These are phyloP conservation scores for Pseudomugil gertrudae DNA, from an alignment of 2,797 vertebrate genomes.

Conservation along the genomic window DNA sequence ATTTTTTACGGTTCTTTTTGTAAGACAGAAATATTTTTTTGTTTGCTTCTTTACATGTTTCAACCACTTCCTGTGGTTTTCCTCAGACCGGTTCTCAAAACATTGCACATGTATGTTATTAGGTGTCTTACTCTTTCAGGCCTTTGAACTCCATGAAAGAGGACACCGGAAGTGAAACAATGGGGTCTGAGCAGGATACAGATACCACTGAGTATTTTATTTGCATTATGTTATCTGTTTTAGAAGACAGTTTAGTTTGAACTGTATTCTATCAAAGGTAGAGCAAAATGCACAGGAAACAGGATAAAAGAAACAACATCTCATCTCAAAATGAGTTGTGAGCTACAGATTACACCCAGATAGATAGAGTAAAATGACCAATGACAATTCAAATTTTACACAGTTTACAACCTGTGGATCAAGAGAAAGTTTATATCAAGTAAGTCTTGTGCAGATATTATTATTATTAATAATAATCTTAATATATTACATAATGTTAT, in stretches of 20 bases:
- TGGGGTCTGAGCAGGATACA: constrained; percentile 48
- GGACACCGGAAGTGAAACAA: constrained; percentile 59
- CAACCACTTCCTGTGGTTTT: too few species aligned
- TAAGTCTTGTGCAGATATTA: constrained; percentile 13
- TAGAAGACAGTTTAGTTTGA: constrained; percentile 6
- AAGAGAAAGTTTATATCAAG: constrained; percentile 2
- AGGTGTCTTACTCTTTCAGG: constrained; percentile 29
- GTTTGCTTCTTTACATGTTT: too few species aligned
- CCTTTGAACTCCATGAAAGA: constrained; percentile 51
- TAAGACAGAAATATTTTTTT: too few species aligned
- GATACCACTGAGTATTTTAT: constrained; percentile 44
- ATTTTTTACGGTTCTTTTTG: too few species aligned
- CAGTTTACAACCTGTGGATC: too few species aligned
- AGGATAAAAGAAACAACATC: constrained; percentile 5
- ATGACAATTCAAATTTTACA: constrained; percentile 1
- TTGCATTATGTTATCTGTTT: constrained; percentile 39
- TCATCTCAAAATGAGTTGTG: constrained; percentile 17
- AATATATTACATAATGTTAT: too few species aligned
- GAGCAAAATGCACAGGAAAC: constrained; percentile 18
- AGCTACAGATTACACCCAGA: background rate
- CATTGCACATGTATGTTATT: constrained; percentile 25
- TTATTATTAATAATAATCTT: too few species aligned
- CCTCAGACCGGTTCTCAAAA: constrained; percentile 29
- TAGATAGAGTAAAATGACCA: constrained; percentile 1
- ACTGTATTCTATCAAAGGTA: constrained; percentile 11